Evolutionary conservation across 1,140 invertebrate genomes (phyloP).

Genomic region (Dreissena polymorpha): DNA sequence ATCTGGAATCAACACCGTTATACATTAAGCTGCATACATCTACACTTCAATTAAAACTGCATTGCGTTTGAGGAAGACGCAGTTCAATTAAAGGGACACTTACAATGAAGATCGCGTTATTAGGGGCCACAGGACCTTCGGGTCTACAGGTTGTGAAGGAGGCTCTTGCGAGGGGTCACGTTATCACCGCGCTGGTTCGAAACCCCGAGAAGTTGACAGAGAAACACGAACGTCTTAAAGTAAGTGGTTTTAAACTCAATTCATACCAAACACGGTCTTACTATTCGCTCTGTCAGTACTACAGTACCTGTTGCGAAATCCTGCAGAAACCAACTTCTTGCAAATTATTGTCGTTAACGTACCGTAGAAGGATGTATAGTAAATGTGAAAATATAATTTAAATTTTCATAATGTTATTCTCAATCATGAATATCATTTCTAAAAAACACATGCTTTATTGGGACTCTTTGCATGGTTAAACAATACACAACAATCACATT

Average conservation of each 20-base stretch:
- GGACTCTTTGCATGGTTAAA: too few species aligned
- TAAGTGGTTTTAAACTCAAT: constrained; percentile 51
- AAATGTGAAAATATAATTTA: background rate
- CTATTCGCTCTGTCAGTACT: background rate
- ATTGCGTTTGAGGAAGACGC: background rate
- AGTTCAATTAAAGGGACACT: too few species aligned
- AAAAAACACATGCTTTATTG: too few species aligned
- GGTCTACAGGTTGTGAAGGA: constrained; percentile 74
- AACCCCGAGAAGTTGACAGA: constrained; percentile 69
- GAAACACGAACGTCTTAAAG: constrained; percentile 72
- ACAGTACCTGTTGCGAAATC: background rate
- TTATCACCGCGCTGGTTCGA: constrained; percentile 75
- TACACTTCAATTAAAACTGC: background rate
- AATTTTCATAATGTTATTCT: too few species aligned
- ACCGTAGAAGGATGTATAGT: background rate
- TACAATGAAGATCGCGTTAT: constrained; percentile 73
- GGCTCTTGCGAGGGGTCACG: constrained; percentile 71
- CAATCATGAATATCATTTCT: too few species aligned
- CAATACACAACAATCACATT: too few species aligned
- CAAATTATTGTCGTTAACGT: background rate
- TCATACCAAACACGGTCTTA: background rate
- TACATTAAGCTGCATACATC: background rate
- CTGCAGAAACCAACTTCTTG: background rate
- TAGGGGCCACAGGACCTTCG: constrained; percentile 79
- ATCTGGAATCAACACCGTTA: background rate